Conservation (phyloP, 2,888 invertebrate species). For the Heteromurus nitidus region DNA sequence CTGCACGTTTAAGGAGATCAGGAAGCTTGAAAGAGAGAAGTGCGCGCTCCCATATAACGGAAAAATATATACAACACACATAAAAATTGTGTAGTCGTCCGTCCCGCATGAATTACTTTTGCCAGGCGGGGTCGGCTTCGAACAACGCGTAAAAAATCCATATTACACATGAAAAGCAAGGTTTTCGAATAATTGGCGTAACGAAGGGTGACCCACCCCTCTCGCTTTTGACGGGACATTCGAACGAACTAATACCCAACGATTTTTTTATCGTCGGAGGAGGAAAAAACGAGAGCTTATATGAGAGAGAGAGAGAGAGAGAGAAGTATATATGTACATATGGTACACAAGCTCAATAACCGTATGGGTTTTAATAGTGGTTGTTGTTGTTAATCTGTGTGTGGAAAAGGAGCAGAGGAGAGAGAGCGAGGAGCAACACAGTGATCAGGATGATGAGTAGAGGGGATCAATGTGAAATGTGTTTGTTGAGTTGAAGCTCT, state of each 20-base stretch:
- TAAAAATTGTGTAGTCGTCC: background rate
- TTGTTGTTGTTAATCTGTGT: conserved; percentile 65
- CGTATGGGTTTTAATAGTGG: conserved; percentile 65
- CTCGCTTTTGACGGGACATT: conserved; percentile 57
- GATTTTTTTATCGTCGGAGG: conserved; percentile 39
- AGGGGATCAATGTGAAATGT: conserved; percentile 53
- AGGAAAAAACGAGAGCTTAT: too few relatives aligned
- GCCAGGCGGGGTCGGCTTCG: background rate
- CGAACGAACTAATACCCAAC: too few relatives aligned
- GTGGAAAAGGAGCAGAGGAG: conserved; percentile 59
- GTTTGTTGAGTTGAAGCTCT: conserved; percentile 62
- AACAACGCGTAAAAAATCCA: conserved; percentile 34
- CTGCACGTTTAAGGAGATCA: conserved; percentile 41
- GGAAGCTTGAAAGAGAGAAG: conserved; percentile 27
- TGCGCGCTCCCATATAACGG: conserved; percentile 1
- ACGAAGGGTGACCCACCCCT: conserved; percentile 68
- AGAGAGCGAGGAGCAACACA: conserved; percentile 25
- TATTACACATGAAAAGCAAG: conserved; percentile 50
- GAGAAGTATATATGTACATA: background rate
- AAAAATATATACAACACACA: conserved; percentile 23
- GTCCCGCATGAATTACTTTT: conserved; percentile 55
- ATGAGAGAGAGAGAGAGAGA: too few relatives aligned
- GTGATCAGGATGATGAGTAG: conserved; percentile 37
- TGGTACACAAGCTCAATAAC: conserved; percentile 48
- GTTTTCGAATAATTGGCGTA: conserved; percentile 71